Percentiles rank a stretch among this genome's conserved stretches.
Conservation (phyloP, 1,140 invertebrate species). For the Liolophura sinensis region DNA sequence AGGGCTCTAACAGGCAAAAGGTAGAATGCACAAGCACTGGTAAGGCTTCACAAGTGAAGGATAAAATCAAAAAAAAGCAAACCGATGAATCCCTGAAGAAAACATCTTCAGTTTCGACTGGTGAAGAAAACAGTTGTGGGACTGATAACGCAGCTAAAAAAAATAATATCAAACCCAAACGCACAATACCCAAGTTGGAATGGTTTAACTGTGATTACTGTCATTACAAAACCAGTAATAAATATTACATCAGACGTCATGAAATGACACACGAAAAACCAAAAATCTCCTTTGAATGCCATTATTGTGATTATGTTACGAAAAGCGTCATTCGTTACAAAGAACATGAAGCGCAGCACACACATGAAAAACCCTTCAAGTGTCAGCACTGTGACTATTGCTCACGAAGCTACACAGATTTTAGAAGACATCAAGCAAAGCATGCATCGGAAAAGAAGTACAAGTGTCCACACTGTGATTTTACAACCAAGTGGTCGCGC, state of each 20-base stretch:
- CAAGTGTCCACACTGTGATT: slow-evolving; percentile 35
- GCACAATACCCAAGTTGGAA: too few species aligned
- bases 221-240: too few species aligned
- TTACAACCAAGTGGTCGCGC: slow-evolving; percentile 29
- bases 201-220: too few species aligned
- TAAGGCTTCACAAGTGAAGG: too few species aligned
- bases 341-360: slow-evolving; percentile 32
- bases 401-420: slow-evolving; percentile 19
- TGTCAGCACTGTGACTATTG: slow-evolving; percentile 31
- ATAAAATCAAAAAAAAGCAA: too few species aligned
- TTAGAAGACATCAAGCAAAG: slow-evolving; percentile 27
- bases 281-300: slow-evolving; percentile 6
- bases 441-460: slow-evolving; percentile 29
- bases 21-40: too few species aligned
- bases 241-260: not conserved
- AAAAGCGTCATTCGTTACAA: slow-evolving; percentile 5
- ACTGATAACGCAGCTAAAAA: too few species aligned
- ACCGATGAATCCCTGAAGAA: too few species aligned
- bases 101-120: too few species aligned
- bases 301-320: slow-evolving; percentile 10
- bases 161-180: too few species aligned
- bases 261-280: not conserved
- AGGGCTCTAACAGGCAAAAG: too few species aligned
- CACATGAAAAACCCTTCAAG: slow-evolving; percentile 29
- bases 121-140: too few species aligned